phyloP scores from a whole-genome alignment of 2,113 vertebrate genomes.

The Psephotus haematonotus region DNA sequence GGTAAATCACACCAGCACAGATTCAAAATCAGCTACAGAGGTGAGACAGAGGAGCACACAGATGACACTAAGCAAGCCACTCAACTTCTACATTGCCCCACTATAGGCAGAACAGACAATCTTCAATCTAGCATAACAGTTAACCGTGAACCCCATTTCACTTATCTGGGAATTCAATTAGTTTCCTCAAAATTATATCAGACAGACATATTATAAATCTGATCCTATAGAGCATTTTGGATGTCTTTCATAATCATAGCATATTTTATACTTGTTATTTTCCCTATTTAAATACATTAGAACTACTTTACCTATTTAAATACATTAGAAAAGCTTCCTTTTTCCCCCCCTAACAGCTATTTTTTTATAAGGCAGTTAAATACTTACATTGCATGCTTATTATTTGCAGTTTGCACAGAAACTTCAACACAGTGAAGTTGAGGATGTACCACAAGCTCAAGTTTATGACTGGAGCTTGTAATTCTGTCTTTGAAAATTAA shows the following conservation, averaged over 20 bases:
- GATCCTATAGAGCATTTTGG: not conserved
- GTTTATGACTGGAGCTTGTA: not conserved
- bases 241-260: not conserved
- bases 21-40: not conserved
- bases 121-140: not conserved
- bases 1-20: not conserved
- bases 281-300: not conserved
- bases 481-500: not conserved
- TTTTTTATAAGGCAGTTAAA: not conserved
- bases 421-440: not conserved
- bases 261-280: not conserved
- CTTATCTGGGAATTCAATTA: not conserved
- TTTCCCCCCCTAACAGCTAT: not conserved
- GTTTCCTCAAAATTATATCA: not conserved
- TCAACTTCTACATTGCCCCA: not conserved
- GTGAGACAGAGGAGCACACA: not conserved
- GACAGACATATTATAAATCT: not conserved
- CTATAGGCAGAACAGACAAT: rapidly evolving
- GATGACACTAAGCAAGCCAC: not conserved
- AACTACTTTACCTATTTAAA: not conserved
- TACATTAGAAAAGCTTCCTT: not conserved
- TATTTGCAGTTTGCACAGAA: not conserved
- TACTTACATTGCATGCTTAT: not conserved
- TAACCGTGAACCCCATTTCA: not conserved
- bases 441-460: not conserved